Conservation (phyloP, 53 echinoderm and acorn worm species). For the Actinopyga echinites region DNA sequence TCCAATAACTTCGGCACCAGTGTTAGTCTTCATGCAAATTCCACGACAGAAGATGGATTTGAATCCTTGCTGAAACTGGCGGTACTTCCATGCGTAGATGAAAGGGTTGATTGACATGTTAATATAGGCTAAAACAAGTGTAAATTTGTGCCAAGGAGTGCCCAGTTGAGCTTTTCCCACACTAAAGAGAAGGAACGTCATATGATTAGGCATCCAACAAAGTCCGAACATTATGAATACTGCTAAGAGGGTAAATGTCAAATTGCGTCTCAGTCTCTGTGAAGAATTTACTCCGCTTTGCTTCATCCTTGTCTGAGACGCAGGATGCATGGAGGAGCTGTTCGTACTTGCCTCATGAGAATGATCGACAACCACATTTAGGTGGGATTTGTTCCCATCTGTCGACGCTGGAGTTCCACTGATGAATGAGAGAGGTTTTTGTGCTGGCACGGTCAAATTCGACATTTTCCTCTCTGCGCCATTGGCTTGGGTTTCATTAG, state of each 20-base stretch:
- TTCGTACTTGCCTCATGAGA: background rate
- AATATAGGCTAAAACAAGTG: conserved; percentile 54
- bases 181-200: conserved; percentile 69
- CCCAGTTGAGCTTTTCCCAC: conserved; percentile 49
- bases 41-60: conserved; percentile 36
- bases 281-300: background rate
- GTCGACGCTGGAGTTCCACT: background rate
- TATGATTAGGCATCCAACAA: conserved; percentile 78
- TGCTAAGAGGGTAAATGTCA: conserved; percentile 64
- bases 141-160: conserved; percentile 56
- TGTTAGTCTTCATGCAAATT: background rate
- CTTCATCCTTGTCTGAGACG: background rate
- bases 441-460: conserved; percentile 20
- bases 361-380: conserved; percentile 7
- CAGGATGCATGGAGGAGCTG: background rate
- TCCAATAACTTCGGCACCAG: background rate
- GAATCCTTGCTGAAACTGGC: conserved; percentile 62
- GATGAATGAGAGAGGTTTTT: background rate
- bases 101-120: conserved; percentile 69
- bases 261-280: conserved; percentile 59
- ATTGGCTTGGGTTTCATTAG: background rate
- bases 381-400: background rate
- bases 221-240: conserved; percentile 73
- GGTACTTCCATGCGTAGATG: conserved; percentile 82
- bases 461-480: background rate